Conservation (phyloP, 2,113 vertebrate species). For the Amazona guildingii region DNA sequence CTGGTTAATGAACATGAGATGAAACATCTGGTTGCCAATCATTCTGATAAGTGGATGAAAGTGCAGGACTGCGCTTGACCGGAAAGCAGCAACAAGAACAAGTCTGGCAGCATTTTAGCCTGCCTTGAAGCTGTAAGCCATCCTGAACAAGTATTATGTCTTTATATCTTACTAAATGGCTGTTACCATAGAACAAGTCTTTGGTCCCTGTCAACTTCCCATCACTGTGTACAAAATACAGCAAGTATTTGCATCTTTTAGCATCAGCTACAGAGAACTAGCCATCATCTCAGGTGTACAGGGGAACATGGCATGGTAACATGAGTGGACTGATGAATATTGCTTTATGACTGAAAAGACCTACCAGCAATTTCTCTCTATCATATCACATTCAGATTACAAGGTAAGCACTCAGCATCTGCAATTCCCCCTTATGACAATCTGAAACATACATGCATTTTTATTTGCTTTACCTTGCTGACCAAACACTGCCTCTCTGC, state of each 20-base stretch:
- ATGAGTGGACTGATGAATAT: background rate
- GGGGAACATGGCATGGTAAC: background rate
- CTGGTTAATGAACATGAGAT: background rate
- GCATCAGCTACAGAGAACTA: conserved; percentile 35
- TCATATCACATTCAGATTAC: background rate
- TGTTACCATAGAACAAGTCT: conserved; percentile 27
- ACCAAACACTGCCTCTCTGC: background rate
- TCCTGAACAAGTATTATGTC: conserved; percentile 22
- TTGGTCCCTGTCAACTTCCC: conserved; percentile 45
- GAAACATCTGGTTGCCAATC: background rate
- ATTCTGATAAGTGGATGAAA: background rate
- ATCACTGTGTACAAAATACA: conserved; percentile 47
- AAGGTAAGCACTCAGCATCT: background rate
- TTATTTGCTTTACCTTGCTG: background rate
- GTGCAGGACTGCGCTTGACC: background rate
- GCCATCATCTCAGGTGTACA: background rate
- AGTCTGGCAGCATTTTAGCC: conserved; percentile 21
- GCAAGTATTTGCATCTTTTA: conserved; percentile 50
- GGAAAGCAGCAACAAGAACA: conserved; percentile 26
- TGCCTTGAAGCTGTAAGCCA: conserved; percentile 38
- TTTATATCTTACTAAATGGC: conserved; percentile 46
- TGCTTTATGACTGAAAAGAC: background rate
- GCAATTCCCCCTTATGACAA: background rate
- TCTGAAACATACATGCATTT: background rate
- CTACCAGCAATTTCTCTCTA: background rate